phyloP scores from a whole-genome alignment of 1,140 invertebrate species.

The Heliconius hermathena region DNA sequence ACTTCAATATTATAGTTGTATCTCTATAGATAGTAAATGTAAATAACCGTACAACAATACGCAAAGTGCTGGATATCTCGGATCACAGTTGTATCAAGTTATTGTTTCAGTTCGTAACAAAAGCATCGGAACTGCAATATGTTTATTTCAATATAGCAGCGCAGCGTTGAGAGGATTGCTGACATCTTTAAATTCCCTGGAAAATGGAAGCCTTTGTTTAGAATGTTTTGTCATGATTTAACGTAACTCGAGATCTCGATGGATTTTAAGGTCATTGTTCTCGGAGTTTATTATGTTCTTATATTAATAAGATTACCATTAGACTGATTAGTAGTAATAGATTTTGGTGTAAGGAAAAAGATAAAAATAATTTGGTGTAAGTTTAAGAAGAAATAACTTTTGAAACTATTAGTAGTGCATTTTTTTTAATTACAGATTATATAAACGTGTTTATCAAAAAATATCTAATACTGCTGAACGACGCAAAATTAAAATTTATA shows the following conservation, averaged over 20 bases:
- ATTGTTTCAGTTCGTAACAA: conserved; percentile 22
- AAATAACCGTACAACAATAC: neutral
- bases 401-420: neutral
- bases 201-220: conserved; percentile 29
- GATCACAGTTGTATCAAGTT: conserved; percentile 19
- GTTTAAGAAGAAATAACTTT: neutral
- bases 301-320: neutral
- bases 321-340: conserved; percentile 2
- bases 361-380: neutral
- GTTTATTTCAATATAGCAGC: conserved; percentile 20
- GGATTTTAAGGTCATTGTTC: conserved; percentile 17
- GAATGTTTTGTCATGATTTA: conserved; percentile 2
- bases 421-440: too few relatives aligned
- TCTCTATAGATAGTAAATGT: conserved; percentile 1
- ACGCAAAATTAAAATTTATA: too few relatives aligned
- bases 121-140: conserved; percentile 16
- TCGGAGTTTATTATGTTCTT: neutral
- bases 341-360: neutral
- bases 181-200: conserved; percentile 26
- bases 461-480: too few relatives aligned
- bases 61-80: neutral
- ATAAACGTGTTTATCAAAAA: too few relatives aligned
- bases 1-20: too few relatives aligned
- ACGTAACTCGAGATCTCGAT: conserved; percentile 17
- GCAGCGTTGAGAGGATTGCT: conserved; percentile 21